phyloP scores from a whole-genome alignment of 2,888 invertebrate genomes.

The Vesta saturnalis region DNA sequence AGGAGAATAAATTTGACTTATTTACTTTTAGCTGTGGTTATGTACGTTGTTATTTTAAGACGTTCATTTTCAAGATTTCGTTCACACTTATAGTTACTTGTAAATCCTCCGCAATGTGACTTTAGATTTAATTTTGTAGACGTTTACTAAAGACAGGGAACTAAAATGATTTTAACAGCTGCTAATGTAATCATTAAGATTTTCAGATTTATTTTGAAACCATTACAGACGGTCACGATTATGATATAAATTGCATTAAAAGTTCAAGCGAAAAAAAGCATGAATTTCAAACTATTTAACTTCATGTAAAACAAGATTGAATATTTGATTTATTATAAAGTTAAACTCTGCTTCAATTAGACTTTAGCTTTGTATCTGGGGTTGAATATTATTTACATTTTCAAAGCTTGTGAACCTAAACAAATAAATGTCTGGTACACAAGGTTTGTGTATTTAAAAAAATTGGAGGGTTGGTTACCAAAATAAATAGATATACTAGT shows the following conservation, averaged over 20 bases:
- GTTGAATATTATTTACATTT: constrained; percentile 23
- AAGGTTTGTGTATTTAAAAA: neutral
- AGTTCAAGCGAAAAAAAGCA: constrained; percentile 8
- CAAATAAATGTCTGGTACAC: constrained; percentile 20
- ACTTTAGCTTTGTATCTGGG: constrained; percentile 22
- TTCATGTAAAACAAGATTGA: constrained; percentile 4
- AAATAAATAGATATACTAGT: constrained; percentile 7
- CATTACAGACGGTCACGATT: too few species aligned
- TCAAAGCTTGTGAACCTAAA: constrained; percentile 22
- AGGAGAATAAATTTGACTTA: too few species aligned
- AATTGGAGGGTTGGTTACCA: constrained; percentile 10
- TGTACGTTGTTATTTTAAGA: constrained; percentile 25
- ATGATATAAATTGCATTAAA: constrained; percentile 15
- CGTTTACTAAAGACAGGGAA: constrained; percentile 13
- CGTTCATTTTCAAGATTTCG: constrained; percentile 15
- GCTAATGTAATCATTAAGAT: constrained; percentile 6
- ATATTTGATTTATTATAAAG: constrained; percentile 20
- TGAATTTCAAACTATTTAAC: constrained; percentile 13
- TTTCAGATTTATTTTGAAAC: constrained; percentile 9
- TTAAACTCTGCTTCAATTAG: constrained; percentile 2
- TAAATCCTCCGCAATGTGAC: constrained; percentile 23
- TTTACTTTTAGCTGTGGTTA: constrained; percentile 26
- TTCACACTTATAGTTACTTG: constrained; percentile 16
- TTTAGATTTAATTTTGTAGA: constrained; percentile 23
- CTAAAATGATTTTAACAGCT: constrained; percentile 21